A percentile compares a stretch with the other conserved stretches of the same genome.
Evolutionary conservation across 92 coral and sea anemone species (phyloP).

Genomic region (Anthopleura xanthogrammica): DNA sequence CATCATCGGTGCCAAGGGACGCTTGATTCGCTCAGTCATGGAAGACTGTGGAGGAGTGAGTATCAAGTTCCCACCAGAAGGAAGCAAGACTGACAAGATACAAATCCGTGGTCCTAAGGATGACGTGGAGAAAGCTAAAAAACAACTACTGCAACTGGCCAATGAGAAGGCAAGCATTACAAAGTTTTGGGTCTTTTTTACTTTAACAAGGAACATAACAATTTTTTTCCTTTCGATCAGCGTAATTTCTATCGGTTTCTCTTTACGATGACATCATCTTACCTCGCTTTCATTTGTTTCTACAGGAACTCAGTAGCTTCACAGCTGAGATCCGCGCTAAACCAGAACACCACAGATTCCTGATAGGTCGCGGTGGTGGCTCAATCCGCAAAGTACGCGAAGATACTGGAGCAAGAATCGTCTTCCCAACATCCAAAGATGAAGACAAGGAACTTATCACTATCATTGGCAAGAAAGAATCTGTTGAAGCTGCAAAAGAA

Average conservation of each 20-base stretch:
- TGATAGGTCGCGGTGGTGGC: slow-evolving; percentile 97
- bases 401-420: slow-evolving; percentile 94
- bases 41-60: slow-evolving; percentile 99
- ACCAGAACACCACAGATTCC: slow-evolving; percentile 94
- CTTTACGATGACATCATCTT: too few species aligned
- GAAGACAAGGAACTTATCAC: slow-evolving; percentile 96
- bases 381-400: slow-evolving; percentile 97
- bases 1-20: slow-evolving; percentile 94
- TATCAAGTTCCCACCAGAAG: slow-evolving; percentile 97
- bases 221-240: too few species aligned
- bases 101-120: slow-evolving; percentile 96
- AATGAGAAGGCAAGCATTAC: slow-evolving; percentile 76
- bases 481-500: slow-evolving; percentile 90
- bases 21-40: slow-evolving; percentile 96
- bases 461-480: slow-evolving; percentile 90
- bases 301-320: slow-evolving; percentile 86
- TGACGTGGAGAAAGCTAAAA: slow-evolving; percentile 97
- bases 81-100: slow-evolving; percentile 90
- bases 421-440: slow-evolving; percentile 87
- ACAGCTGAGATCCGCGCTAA: slow-evolving; percentile 89
- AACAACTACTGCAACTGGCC: slow-evolving; percentile 75
- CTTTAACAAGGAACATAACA: too few species aligned
- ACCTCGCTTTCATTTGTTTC: background rate
- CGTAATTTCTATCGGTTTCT: too few species aligned
- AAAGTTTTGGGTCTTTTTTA: background rate